Evolutionary conservation across 2,113 vertebrate species (phyloP).

Genomic region (Clinocottus analis): DNA sequence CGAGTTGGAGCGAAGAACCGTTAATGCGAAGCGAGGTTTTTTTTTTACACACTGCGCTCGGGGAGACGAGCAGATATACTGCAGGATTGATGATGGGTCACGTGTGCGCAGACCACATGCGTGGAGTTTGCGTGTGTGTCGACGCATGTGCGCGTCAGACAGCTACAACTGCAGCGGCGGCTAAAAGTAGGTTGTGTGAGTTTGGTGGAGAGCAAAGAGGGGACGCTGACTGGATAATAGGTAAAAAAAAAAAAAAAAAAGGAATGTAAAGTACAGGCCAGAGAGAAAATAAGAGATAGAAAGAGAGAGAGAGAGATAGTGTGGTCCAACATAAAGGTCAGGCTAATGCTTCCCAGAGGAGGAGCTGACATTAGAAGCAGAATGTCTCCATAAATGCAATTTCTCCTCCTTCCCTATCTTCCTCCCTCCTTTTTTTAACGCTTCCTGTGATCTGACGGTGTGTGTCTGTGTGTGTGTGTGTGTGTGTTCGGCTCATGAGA

Average conservation of each 20-base stretch:
- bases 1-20: conserved; percentile 34
- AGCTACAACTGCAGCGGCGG: conserved; percentile 51
- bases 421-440: conserved; percentile 49
- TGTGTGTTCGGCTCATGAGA: conserved; percentile 33
- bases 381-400: conserved; percentile 76
- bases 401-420: conserved; percentile 40
- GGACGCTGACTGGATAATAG: conserved; percentile 66
- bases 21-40: conserved; percentile 46
- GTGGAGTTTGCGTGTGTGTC: conserved; percentile 40
- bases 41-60: conserved; percentile 33
- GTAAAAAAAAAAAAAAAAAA: too few relatives aligned
- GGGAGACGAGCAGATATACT: conserved; percentile 10
- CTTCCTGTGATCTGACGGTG: conserved; percentile 48
- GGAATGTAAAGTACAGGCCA: conserved; percentile 30
- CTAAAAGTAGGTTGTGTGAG: conserved; percentile 40
- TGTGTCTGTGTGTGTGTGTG: not conserved
- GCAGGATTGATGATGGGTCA: conserved; percentile 14
- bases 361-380: conserved; percentile 76
- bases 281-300: conserved; percentile 36
- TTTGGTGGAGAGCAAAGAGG: conserved; percentile 58
- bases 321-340: conserved; percentile 78
- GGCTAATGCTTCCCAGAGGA: conserved; percentile 77
- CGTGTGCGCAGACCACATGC: not conserved
- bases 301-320: conserved; percentile 49
- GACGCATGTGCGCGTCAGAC: conserved; percentile 25